Evolutionary conservation across 2,113 vertebrate genomes (phyloP).

Genomic region (Myocastor coypus): DNA sequence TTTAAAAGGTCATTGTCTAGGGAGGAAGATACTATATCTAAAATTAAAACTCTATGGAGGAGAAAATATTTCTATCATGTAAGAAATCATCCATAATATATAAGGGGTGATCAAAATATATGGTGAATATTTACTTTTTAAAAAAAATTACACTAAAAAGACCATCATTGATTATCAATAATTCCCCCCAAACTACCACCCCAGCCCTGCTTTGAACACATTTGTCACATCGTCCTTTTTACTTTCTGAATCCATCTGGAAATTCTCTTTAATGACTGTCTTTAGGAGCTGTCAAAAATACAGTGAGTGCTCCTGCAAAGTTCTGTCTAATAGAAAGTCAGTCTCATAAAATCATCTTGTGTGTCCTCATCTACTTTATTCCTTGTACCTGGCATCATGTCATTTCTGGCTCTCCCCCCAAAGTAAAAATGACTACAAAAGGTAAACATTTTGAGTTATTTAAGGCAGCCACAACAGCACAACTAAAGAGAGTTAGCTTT

Average conservation of each 20-base stretch:
- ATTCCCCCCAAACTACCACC: not conserved
- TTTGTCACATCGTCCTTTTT: not conserved
- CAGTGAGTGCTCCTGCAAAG: not conserved
- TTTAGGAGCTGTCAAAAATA: not conserved
- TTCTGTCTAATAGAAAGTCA: not conserved
- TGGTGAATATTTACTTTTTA: no score
- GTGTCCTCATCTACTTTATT: not conserved
- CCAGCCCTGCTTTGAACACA: not conserved
- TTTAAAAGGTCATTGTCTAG: not conserved
- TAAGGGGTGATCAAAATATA: no score
- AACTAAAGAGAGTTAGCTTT: not conserved
- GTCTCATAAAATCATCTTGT: not conserved
- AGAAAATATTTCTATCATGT: constrained; percentile 6
- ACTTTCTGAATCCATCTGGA: not conserved
- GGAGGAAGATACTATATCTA: not conserved
- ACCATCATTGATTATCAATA: not conserved
- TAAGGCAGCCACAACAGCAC: not conserved
- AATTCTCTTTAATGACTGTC: not conserved
- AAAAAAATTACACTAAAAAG: not conserved
- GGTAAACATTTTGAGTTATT: not conserved
- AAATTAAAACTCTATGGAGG: not conserved
- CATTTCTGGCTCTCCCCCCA: not conserved
- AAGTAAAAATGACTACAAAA: not conserved
- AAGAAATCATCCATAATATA: no score
- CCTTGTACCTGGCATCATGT: not conserved